Evolutionary conservation across 2,888 invertebrate species (phyloP).

Genomic region (Drosophila aldrichi): DNA sequence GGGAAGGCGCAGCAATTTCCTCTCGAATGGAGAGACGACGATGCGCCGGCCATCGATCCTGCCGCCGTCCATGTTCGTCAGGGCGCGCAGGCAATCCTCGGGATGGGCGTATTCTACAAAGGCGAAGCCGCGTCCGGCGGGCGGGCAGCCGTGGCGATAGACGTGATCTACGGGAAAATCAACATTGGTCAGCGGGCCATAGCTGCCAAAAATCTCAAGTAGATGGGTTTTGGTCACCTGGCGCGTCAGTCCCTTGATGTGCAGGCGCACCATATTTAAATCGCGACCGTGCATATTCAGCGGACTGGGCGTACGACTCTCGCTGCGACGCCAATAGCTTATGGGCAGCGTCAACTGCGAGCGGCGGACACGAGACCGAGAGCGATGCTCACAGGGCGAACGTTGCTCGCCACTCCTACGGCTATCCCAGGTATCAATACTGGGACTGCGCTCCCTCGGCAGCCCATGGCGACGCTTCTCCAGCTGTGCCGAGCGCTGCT

Average conservation of each 20-base stretch:
- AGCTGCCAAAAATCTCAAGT: slow-evolving; percentile 54
- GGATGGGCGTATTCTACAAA: slow-evolving; percentile 53
- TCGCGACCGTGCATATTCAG: background rate
- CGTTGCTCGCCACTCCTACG: background rate
- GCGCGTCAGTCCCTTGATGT: slow-evolving; percentile 50
- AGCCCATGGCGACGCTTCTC: too few relatives aligned
- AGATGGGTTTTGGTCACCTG: slow-evolving; percentile 59
- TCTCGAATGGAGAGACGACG: slow-evolving; percentile 48
- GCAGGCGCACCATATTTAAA: slow-evolving; percentile 39
- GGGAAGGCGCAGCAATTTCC: slow-evolving; percentile 39
- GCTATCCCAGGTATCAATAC: accelerated
- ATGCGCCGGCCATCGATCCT: slow-evolving; percentile 50
- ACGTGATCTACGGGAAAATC: slow-evolving; percentile 55
- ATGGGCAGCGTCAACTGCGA: background rate
- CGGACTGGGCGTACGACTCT: background rate
- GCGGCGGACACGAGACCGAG: background rate
- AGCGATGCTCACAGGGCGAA: background rate
- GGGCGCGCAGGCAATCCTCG: slow-evolving; percentile 49
- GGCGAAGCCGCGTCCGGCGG: slow-evolving; percentile 58
- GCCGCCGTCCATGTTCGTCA: slow-evolving; percentile 60
- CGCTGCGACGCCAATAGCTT: background rate
- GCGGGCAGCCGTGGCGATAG: background rate
- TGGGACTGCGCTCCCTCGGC: too few relatives aligned
- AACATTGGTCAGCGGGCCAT: slow-evolving; percentile 48
- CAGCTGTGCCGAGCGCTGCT: too few relatives aligned